phyloP scores from a whole-genome alignment of 2,113 vertebrate genomes.

The Romanogobio albipinnatus region DNA sequence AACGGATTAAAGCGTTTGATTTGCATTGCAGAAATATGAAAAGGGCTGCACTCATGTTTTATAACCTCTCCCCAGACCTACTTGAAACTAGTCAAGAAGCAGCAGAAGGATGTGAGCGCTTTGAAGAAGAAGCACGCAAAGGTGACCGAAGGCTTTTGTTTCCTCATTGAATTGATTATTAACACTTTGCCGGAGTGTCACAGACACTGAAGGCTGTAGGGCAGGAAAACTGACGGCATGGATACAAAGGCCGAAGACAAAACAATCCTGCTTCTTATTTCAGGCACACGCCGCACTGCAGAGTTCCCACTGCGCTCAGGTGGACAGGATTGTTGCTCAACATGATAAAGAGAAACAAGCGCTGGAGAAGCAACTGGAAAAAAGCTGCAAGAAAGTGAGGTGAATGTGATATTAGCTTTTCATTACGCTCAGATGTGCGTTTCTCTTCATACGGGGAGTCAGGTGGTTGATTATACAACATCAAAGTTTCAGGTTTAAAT shows the following conservation, averaged over 20 bases:
- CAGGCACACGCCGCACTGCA: constrained; percentile 92
- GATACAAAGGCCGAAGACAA: constrained; percentile 8
- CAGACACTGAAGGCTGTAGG: not conserved
- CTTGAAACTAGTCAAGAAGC: constrained; percentile 93
- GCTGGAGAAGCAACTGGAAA: constrained; percentile 91
- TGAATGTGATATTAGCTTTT: constrained; percentile 56
- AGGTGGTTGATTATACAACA: not conserved
- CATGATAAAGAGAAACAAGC: constrained; percentile 91
- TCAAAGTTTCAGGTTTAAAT: not conserved
- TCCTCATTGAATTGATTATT: constrained; percentile 25
- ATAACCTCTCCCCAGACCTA: constrained; percentile 79
- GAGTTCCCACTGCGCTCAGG: constrained; percentile 90
- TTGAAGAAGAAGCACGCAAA: constrained; percentile 93
- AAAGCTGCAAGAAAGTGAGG: constrained; percentile 92
- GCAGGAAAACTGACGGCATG: not conserved
- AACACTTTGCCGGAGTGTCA: not conserved
- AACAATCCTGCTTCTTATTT: constrained; percentile 52
- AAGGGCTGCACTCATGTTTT: not conserved
- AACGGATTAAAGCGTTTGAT: not conserved
- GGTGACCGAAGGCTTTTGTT: constrained; percentile 72
- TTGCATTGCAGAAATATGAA: not conserved
- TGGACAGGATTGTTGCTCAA: constrained; percentile 91
- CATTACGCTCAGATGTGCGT: not conserved
- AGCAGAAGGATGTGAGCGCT: constrained; percentile 90
- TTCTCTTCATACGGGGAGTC: not conserved